phyloP scores from a whole-genome alignment of 2,888 invertebrate species.

The Rhagonycha lutea region DNA sequence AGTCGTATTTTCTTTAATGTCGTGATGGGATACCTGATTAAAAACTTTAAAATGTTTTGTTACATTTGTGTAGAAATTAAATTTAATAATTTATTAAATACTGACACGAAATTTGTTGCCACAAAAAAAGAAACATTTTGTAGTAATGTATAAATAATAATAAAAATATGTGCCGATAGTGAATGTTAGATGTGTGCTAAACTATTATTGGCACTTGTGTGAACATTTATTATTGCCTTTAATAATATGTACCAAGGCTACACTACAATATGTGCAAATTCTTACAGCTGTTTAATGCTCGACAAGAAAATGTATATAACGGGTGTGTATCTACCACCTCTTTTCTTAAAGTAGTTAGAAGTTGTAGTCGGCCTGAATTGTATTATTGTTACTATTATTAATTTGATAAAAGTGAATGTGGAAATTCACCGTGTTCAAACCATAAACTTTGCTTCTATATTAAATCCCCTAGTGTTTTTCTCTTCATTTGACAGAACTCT shows the following conservation, averaged over 20 bases:
- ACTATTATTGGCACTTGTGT: slow-evolving; percentile 14
- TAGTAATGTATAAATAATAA: slow-evolving; percentile 19
- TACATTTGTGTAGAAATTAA: not conserved
- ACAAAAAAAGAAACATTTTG: slow-evolving; percentile 6
- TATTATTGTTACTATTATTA: slow-evolving; percentile 24
- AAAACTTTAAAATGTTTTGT: not conserved
- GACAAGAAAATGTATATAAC: slow-evolving; percentile 5
- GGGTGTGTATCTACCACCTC: slow-evolving; percentile 18
- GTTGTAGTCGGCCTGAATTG: slow-evolving; percentile 39
- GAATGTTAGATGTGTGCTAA: slow-evolving; percentile 17
- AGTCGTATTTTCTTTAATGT: not conserved
- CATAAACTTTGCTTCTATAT: slow-evolving; percentile 32
- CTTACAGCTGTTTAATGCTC: slow-evolving; percentile 17
- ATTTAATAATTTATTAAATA: slow-evolving; percentile 9
- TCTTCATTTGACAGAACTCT: slow-evolving; percentile 34
- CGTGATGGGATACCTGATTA: not conserved
- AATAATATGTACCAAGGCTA: slow-evolving; percentile 8
- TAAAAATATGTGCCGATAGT: slow-evolving; percentile 19
- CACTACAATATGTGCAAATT: slow-evolving; percentile 19
- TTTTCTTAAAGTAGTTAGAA: slow-evolving; percentile 38
- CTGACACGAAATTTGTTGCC: slow-evolving; percentile 1
- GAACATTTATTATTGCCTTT: slow-evolving; percentile 23
- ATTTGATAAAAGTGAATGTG: slow-evolving; percentile 29
- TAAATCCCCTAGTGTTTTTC: slow-evolving; percentile 33
- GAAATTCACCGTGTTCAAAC: slow-evolving; percentile 29